A percentile compares a stretch with the other conserved stretches of the same genome.
Conservation (phyloP, 2,888 invertebrate species). For the Metellina segmentata region DNA sequence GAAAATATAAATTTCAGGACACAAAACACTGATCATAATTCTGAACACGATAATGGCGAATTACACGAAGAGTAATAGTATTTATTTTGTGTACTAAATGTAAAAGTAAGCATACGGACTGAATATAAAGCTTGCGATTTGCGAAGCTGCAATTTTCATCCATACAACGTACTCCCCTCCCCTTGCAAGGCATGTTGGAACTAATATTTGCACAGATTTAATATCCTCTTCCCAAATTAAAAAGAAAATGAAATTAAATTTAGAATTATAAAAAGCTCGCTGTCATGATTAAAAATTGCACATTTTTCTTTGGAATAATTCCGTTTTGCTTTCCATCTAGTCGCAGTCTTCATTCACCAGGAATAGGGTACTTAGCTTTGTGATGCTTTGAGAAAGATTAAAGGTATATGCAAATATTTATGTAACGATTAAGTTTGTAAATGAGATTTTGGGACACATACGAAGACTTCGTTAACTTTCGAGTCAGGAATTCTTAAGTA, state of each 20-base stretch:
- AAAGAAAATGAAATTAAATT: neutral
- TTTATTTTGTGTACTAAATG: too few relatives aligned
- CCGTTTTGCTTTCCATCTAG: neutral
- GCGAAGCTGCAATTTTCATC: too few relatives aligned
- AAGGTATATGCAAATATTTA: constrained; percentile 21
- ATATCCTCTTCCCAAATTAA: neutral
- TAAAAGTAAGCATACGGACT: too few relatives aligned
- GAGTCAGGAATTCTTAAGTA: neutral
- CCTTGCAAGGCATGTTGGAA: neutral
- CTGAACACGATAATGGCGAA: too few relatives aligned
- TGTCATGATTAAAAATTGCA: neutral
- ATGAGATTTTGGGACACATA: neutral
- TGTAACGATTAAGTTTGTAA: constrained; percentile 12
- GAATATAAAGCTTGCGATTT: too few relatives aligned
- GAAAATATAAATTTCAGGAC: too few relatives aligned
- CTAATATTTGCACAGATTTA: neutral
- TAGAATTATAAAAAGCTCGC: neutral
- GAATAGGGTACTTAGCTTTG: neutral
- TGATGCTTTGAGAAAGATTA: constrained; percentile 4
- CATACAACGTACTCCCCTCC: too few relatives aligned
- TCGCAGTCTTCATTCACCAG: neutral
- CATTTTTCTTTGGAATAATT: neutral
- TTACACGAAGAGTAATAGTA: too few relatives aligned
- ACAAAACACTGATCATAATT: too few relatives aligned
- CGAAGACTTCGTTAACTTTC: constrained; percentile 14